phyloP scores from a whole-genome alignment of 1,140 invertebrate genomes.

The Megalopta genalis region DNA sequence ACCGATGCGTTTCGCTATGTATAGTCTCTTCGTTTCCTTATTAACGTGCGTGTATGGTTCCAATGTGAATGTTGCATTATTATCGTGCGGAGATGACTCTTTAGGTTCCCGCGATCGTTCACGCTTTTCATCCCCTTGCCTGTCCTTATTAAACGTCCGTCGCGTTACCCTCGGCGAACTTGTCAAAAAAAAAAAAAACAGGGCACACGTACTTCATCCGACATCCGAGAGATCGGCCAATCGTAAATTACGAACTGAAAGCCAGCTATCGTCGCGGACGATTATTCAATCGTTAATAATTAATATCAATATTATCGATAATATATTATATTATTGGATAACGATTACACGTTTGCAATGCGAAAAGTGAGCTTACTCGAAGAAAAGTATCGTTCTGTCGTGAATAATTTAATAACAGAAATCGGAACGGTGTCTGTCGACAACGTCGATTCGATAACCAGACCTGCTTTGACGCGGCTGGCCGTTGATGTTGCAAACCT shows the following conservation, averaged over 20 bases:
- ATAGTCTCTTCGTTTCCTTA: slow-evolving; percentile 15
- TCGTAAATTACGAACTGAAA: not conserved
- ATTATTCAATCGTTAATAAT: slow-evolving; percentile 23
- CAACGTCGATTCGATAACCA: too few relatives aligned
- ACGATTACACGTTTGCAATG: slow-evolving; percentile 2
- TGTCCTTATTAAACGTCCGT: slow-evolving; percentile 47
- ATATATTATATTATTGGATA: slow-evolving; percentile 49
- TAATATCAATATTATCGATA: slow-evolving; percentile 51
- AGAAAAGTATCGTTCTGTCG: too few relatives aligned
- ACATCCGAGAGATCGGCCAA: slow-evolving; percentile 22
- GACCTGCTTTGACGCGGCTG: too few relatives aligned
- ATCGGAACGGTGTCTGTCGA: too few relatives aligned
- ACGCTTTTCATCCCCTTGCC: not conserved
- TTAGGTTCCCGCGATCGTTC: not conserved
- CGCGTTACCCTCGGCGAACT: slow-evolving; percentile 59
- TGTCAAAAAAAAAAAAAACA: not conserved
- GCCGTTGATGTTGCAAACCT: too few relatives aligned
- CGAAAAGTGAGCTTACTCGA: too few relatives aligned
- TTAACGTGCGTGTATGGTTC: not conserved
- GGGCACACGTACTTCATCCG: slow-evolving; percentile 25
- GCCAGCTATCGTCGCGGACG: not conserved
- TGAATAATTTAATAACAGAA: too few relatives aligned
- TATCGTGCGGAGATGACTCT: too few relatives aligned
- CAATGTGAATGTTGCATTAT: too few relatives aligned
- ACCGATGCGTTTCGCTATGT: slow-evolving; percentile 16